Conservation (phyloP, 2,888 invertebrate genomes). For the Orchesella flavescens region DNA sequence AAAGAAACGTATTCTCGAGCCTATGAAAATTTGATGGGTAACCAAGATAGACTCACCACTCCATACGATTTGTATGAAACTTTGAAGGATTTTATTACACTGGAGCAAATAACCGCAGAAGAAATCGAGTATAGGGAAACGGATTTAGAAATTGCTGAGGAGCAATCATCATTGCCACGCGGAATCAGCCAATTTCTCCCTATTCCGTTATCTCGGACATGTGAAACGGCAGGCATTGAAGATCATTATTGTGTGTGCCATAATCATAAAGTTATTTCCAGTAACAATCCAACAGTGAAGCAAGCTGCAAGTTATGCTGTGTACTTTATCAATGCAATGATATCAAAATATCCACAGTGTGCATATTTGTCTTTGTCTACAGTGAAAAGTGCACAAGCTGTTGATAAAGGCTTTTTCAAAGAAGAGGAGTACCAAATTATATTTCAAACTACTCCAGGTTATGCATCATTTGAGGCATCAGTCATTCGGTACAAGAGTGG, state of each 20-base stretch:
- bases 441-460: slow-evolving; percentile 77
- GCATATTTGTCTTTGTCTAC: not conserved
- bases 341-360: not conserved
- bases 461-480: slow-evolving; percentile 83
- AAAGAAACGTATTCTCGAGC: slow-evolving; percentile 77
- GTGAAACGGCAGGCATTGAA: slow-evolving; percentile 41
- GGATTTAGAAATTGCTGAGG: not conserved
- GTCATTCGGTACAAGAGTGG: slow-evolving; percentile 4
- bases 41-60: slow-evolving; percentile 56
- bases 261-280: not conserved
- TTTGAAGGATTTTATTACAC: slow-evolving; percentile 70
- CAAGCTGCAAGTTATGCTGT: slow-evolving; percentile 26
- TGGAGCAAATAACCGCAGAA: slow-evolving; percentile 74
- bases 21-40: slow-evolving; percentile 53
- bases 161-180: not conserved
- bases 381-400: slow-evolving; percentile 1
- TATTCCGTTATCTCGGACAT: slow-evolving; percentile 22
- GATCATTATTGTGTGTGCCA: slow-evolving; percentile 53
- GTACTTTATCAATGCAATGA: slow-evolving; percentile 2
- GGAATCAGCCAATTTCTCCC: slow-evolving; percentile 45
- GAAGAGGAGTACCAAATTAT: slow-evolving; percentile 24
- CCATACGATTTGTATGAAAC: slow-evolving; percentile 70
- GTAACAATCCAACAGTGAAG: not conserved
- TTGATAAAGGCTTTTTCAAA: not conserved
- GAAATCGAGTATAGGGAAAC: too few relatives aligned